Base-by-base conservation (phyloP, 1,140 invertebrate species). In the Macrosteles quadrilineatus region DNA sequence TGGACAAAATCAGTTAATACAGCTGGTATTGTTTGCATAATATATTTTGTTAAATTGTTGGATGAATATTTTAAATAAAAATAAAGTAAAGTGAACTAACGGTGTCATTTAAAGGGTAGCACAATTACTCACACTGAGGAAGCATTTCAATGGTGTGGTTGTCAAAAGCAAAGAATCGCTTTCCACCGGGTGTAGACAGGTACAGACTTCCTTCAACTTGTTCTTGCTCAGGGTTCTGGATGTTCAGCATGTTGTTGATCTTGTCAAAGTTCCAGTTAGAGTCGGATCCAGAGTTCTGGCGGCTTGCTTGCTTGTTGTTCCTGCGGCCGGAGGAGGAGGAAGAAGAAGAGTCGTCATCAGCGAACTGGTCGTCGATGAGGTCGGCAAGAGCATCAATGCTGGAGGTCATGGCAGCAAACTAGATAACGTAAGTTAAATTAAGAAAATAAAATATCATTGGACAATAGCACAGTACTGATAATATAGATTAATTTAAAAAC, bases 141-240 rank as follows among this genome's bases (percentile, higher is more conserved):
- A 86, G 53, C 31, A 80, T 72, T 32, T 84, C 76, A 1, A 90
- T 69, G 9, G 84, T 84, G 21, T 83, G 73, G 71, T 86, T 85
- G 74, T 86, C 84, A 66, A 88, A 85, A 1, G 87, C 74, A 29
- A 84, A 83, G 68, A 84, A 84, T 67, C 78, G 73, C 67, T 83
- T 78, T 4, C 76, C 73, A 64, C 81, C 82, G 45, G 80, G 72
- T 1, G 80, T 55, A 40, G 82, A 78, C 0, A 83, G 23, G 25
- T 82, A 79, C 2, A 88, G 23, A 36, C 82, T 78, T 19, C 83
- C 86, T 81, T 89, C 87, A 0, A 90, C 63, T 67, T 85, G 82
- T 72, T 86, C 78, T 0, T 70, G 17, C 68, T 83, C 73, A 1
- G 85, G 76, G 3, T 75, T 73, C 72, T 87, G 73, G 63, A 90